phyloP scores from a whole-genome alignment of 2,113 vertebrate genomes.

The Lycaon pictus region DNA sequence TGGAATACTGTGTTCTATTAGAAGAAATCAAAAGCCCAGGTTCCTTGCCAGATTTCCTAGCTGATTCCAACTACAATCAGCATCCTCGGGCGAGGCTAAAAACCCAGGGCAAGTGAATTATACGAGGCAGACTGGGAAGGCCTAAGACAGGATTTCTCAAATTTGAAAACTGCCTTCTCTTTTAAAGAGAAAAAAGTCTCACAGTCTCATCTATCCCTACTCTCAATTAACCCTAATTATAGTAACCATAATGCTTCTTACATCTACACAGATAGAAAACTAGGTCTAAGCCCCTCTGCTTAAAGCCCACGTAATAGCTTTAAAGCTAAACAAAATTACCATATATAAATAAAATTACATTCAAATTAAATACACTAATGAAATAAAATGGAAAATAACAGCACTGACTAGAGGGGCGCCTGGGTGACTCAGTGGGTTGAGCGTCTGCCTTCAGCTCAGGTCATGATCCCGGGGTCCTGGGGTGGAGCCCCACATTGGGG shows the following conservation, averaged over 20 bases:
- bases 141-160: neutral
- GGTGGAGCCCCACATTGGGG: no score
- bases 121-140: neutral
- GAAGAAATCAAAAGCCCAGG: neutral
- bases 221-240: constrained; percentile 22
- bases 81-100: neutral
- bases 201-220: neutral
- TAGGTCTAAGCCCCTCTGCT: neutral
- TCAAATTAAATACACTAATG: constrained; percentile 15
- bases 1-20: neutral
- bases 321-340: constrained; percentile 47
- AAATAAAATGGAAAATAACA: neutral
- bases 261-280: neutral
- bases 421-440: no score
- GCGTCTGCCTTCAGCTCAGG: no score
- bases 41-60: constrained; percentile 6
- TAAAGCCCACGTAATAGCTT: neutral
- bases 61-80: neutral
- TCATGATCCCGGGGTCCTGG: no score
- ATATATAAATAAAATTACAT: constrained; percentile 41
- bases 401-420: no score
- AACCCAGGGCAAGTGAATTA: neutral
- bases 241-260: constrained; percentile 24
- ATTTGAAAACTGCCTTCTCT: neutral
- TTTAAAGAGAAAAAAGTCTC: neutral